A percentile compares a stretch with the other conserved stretches of the same genome.
These are phyloP conservation scores for Chaetogeoica ovagalla DNA, from an alignment of 2,888 invertebrate genomes.

Conservation along the genomic window DNA sequence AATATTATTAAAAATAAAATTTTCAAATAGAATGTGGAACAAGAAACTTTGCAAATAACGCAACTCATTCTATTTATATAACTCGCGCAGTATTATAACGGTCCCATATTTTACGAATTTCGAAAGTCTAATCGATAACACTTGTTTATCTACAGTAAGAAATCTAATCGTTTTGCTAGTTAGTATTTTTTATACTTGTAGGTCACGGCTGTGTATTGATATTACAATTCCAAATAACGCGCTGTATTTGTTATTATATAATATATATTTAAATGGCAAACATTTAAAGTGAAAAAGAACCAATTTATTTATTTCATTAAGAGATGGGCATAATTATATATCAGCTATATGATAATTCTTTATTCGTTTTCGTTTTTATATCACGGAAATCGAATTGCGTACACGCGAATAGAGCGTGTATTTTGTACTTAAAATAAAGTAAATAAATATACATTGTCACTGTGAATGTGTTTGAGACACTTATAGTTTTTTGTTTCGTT, in stretches of 20 bases:
- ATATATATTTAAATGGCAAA: slow-evolving; percentile 13
- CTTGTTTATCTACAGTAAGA: background rate
- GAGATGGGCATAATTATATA: background rate
- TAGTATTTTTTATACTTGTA: slow-evolving; percentile 24
- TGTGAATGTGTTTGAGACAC: too few species aligned
- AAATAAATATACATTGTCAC: background rate
- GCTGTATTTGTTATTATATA: background rate
- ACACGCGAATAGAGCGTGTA: background rate
- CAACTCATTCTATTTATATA: too few species aligned
- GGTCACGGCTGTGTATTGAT: slow-evolving; percentile 5
- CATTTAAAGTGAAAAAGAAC: background rate
- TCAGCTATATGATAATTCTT: background rate
- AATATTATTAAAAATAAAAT: too few species aligned
- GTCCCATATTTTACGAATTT: slow-evolving; percentile 11
- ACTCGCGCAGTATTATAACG: background rate
- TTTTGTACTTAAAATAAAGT: background rate
- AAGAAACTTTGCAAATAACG: too few species aligned
- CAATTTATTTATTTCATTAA: background rate
- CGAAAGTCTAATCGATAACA: slow-evolving; percentile 36
- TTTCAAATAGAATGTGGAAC: too few species aligned
- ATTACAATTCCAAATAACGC: slow-evolving; percentile 7
- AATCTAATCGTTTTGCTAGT: slow-evolving; percentile 17
- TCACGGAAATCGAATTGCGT: background rate
- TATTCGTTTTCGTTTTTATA: background rate
- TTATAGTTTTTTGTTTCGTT: too few species aligned